Evolutionary conservation across 2,888 invertebrate species (phyloP).

Genomic region (Muschampia plurimacula): DNA sequence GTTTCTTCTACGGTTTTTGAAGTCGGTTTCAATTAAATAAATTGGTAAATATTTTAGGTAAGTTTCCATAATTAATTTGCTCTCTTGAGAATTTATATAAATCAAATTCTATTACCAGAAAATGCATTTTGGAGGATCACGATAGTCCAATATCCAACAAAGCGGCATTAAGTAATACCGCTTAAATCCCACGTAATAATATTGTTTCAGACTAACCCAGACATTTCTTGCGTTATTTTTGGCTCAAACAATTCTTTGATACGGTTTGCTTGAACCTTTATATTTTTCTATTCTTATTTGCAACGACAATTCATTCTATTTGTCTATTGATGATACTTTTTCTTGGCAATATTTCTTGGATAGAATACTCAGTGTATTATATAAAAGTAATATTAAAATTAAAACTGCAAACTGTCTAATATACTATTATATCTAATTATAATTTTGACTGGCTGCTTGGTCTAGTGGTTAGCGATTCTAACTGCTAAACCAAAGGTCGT

Average conservation of each 20-base stretch:
- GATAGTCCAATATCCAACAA: conserved; percentile 10
- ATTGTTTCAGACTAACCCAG: conserved; percentile 23
- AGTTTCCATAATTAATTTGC: not conserved
- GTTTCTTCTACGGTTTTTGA: no score
- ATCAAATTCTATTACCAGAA: conserved; percentile 14
- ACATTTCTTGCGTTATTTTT: conserved; percentile 28
- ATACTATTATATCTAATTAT: no score
- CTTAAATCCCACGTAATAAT: conserved; percentile 21
- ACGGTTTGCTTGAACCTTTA: conserved; percentile 2
- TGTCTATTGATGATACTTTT: conserved; percentile 21
- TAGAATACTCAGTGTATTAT: conserved; percentile 2
- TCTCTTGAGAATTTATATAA: conserved; percentile 3
- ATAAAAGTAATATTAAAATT: not conserved
- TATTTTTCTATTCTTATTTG: conserved; percentile 25
- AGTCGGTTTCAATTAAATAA: no score
- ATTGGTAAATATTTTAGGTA: not conserved
- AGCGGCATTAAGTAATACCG: conserved; percentile 24
- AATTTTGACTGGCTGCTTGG: no score
- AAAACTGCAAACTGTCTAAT: no score
- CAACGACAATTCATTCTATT: conserved; percentile 17
- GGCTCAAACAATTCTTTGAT: conserved; percentile 22
- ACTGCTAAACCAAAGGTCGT: no score
- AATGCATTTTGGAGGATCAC: conserved; percentile 16
- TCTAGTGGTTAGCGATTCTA: no score
- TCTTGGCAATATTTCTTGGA: conserved; percentile 26